A percentile compares a stretch with the other conserved stretches of the same genome.
These are phyloP conservation scores for Physocephala rufipes DNA, from an alignment of 2,888 invertebrate species.

Conservation along the genomic window DNA sequence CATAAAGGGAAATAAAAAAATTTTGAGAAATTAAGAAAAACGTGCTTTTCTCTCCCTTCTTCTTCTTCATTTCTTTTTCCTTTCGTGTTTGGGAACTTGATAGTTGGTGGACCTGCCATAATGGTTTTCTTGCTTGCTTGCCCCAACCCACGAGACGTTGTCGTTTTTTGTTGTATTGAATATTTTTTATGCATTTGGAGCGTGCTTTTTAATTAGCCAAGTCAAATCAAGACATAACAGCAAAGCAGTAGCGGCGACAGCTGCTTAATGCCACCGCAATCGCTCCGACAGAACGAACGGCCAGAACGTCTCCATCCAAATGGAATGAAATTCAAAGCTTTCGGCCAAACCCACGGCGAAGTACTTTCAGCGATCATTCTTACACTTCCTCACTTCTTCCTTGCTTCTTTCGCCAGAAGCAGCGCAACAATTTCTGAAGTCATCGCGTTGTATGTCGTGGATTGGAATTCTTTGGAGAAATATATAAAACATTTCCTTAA, in stretches of 20 bases:
- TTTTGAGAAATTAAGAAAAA: slow-evolving; percentile 12
- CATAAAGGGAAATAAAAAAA: slow-evolving; percentile 13
- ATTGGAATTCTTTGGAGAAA: not conserved
- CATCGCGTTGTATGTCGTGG: slow-evolving; percentile 39
- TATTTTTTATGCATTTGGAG: slow-evolving; percentile 15
- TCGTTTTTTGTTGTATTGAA: slow-evolving; percentile 19
- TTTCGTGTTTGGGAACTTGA: slow-evolving; percentile 13
- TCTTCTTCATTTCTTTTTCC: no score
- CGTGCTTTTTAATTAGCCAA: slow-evolving; percentile 42
- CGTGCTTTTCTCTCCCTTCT: no score
- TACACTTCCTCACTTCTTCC: not conserved
- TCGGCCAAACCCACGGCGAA: not conserved
- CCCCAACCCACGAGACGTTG: not conserved
- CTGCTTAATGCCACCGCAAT: slow-evolving; percentile 28
- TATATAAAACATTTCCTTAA: slow-evolving; percentile 19
- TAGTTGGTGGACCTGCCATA: slow-evolving; percentile 15
- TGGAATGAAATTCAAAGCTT: not conserved
- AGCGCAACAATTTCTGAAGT: slow-evolving; percentile 56
- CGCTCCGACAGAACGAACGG: not conserved
- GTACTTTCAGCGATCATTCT: not conserved
- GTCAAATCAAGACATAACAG: slow-evolving; percentile 22
- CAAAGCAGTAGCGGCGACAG: slow-evolving; percentile 23
- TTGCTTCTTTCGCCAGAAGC: not conserved
- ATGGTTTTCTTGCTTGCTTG: not conserved
- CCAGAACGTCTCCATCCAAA: not conserved